Evolutionary conservation across 2,888 invertebrate species (phyloP).

Genomic region (Elegia similella): DNA sequence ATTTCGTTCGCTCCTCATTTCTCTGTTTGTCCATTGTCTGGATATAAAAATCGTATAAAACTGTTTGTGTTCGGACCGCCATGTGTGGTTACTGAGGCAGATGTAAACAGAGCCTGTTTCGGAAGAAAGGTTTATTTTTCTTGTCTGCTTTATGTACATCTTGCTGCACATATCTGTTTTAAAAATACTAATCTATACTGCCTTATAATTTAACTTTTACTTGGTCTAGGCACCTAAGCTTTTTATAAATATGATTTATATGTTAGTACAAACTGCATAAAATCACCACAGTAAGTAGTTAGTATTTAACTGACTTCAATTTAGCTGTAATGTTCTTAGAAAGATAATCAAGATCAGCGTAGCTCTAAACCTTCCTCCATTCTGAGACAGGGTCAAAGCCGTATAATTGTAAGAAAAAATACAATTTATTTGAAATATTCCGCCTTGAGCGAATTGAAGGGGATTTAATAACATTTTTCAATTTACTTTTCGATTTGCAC

Average conservation of each 20-base stretch:
- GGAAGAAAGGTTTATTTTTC: slow-evolving; percentile 1
- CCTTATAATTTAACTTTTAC: no score
- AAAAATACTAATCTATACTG: neutral
- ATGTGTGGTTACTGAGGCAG: neutral
- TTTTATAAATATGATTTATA: no score
- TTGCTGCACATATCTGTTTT: neutral
- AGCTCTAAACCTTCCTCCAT: neutral
- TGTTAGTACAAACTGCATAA: no score
- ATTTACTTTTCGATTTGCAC: slow-evolving; percentile 5
- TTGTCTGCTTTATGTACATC: neutral
- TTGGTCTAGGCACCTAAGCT: no score
- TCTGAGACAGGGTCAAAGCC: neutral
- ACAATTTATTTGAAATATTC: neutral
- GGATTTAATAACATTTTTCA: neutral
- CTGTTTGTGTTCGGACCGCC: slow-evolving; percentile 2
- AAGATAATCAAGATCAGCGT: no score
- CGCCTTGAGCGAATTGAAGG: neutral
- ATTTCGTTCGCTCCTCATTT: no score
- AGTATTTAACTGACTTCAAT: no score
- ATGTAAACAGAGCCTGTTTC: neutral
- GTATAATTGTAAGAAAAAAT: neutral
- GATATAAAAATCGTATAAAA: neutral
- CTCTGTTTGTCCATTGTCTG: neutral
- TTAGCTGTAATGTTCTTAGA: no score
- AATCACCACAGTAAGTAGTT: no score